Evolutionary conservation across 2,888 invertebrate genomes (phyloP), one percentile per base, ranked within the genome.

Genomic region (Caenorhabditis sinica): DNA sequence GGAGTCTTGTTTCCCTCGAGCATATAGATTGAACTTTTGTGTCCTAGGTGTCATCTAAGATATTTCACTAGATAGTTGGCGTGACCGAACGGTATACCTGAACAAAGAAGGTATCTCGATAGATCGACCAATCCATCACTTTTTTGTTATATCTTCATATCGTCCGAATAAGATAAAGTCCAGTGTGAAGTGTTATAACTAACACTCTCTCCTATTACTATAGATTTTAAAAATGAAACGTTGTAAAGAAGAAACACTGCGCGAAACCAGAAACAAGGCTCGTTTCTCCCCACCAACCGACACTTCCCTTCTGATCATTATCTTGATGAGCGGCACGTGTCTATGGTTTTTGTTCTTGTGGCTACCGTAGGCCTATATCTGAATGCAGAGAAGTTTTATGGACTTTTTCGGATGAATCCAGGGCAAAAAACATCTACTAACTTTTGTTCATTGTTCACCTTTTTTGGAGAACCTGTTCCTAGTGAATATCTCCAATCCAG

Each of bases 281-380:
- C 73, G 33, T 73, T 60, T 15, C 45, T 15, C 15, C 49, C 53
- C 36, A 45, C 56, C 33, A 36, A 45, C 33, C 56, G 71, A 56
- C 69, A 69, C 69, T 69, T 56, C 53, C 66, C 43, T 40, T 30
- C 49, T 58, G 73, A 73, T 74, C 9, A 20, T 60, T 65, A 81
- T 74, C 73, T 68, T 69, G 76, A 76, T 82, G 23, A 43, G 71
- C 82, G 76, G 82, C 82, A 82, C 82, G 82, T 82, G 82, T 63
- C 82, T 23, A 51, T 61, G 68, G 76, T 58, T 75, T 45, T 30
- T 33, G 0, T 51, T 23, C 33, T 25, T 23, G 9, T 28, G 3
- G 30, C 36, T 75, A 71, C 82, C 74, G 69, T 82, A 82, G 20
- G 33, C 75, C 69, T 63, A 77, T 40, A 60, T 74, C 30, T 53